Percentiles rank a stretch among this genome's conserved stretches.
phyloP scores from a whole-genome alignment of 2,113 vertebrate species.

The Cyprinodon variegatus region DNA sequence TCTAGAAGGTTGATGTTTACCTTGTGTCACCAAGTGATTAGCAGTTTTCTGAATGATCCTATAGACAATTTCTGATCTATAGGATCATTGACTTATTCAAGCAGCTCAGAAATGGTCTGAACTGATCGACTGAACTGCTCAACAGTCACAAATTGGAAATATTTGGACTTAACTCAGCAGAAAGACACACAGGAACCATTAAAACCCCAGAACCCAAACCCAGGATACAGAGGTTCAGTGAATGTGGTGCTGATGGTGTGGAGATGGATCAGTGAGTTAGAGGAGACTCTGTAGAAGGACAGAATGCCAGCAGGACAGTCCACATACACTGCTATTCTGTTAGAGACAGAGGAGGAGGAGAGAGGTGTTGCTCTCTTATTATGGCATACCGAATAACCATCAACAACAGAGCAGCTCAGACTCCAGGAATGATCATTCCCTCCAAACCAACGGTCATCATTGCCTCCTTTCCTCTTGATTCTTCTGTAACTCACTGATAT shows the following conservation, averaged over 20 bases:
- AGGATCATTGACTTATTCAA: too few relatives aligned
- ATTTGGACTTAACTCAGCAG: too few relatives aligned
- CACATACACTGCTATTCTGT: neutral
- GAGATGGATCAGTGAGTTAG: neutral
- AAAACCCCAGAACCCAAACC: neutral
- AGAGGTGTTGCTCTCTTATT: neutral
- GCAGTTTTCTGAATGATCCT: too few relatives aligned
- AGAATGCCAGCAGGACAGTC: too few relatives aligned
- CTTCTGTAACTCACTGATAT: too few relatives aligned
- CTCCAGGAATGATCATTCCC: slow-evolving; percentile 24
- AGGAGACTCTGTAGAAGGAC: neutral
- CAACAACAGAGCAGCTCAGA: neutral
- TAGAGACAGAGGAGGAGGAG: neutral
- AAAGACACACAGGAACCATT: too few relatives aligned
- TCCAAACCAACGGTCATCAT: slow-evolving; percentile 16
- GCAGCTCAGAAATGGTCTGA: too few relatives aligned
- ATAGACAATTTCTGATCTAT: too few relatives aligned
- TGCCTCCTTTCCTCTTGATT: slow-evolving; percentile 15
- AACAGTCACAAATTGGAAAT: too few relatives aligned
- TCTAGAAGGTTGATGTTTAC: too few relatives aligned
- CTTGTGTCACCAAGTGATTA: too few relatives aligned
- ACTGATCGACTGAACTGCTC: too few relatives aligned
- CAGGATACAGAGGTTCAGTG: neutral
- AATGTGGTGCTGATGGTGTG: neutral
- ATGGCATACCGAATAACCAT: neutral